A percentile compares a stretch with the other conserved stretches of the same genome.
phyloP scores from a whole-genome alignment of 1,140 invertebrate species.

The Orius insidiosus region DNA sequence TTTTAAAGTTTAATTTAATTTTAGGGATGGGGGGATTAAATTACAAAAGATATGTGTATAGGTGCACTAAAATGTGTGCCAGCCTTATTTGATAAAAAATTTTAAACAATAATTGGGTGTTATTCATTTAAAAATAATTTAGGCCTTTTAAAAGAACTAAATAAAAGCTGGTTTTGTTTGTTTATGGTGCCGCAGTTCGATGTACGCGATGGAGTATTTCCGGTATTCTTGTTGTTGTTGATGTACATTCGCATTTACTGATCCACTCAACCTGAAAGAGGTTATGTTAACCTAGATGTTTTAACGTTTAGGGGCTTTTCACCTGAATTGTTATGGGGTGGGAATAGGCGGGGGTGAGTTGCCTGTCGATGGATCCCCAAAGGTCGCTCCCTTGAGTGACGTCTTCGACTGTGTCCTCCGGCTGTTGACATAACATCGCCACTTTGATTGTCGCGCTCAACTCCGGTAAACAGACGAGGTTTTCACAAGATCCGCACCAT shows the following conservation, averaged over 20 bases:
- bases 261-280: conserved; percentile 19
- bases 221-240: conserved; percentile 8
- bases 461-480: conserved; percentile 36
- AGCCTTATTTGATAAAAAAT: conserved; percentile 2
- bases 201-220: conserved; percentile 14
- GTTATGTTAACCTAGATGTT: too few relatives aligned
- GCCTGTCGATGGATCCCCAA: conserved; percentile 13
- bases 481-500: conserved; percentile 38
- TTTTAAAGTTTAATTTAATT: too few relatives aligned
- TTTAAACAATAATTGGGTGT: background rate
- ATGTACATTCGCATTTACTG: conserved; percentile 18
- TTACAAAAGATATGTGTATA: conserved; percentile 8
- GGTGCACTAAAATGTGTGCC: conserved; percentile 8
- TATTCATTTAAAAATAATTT: conserved; percentile 1
- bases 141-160: background rate
- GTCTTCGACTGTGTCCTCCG: conserved; percentile 18
- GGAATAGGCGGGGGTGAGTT: conserved; percentile 9
- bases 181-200: conserved; percentile 15
- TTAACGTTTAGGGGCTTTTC: too few relatives aligned
- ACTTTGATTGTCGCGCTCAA: conserved; percentile 33
- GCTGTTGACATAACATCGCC: conserved; percentile 16
- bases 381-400: conserved; percentile 15
- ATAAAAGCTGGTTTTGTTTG: background rate
- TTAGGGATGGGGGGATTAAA: too few relatives aligned
- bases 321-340: conserved; percentile 7